Evolutionary conservation across 2,888 invertebrate genomes (phyloP), one percentile per base, ranked within the genome.

Genomic region (Caenorhabditis sp.): DNA sequence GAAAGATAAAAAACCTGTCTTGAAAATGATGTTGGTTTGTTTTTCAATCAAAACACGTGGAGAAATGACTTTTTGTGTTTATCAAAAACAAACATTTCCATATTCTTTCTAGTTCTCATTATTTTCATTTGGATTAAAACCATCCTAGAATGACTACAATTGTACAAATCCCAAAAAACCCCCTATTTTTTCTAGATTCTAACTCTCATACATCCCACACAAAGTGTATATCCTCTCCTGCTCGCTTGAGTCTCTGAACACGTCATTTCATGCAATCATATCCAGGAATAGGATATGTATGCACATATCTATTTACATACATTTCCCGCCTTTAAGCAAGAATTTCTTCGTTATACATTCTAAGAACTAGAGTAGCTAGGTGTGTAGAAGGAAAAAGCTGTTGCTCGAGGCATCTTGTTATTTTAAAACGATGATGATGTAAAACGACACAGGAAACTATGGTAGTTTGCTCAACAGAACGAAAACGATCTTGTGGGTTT

Each of bases 221-320:
- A 37, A 61, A 35, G 37, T 70, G 51, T 53, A 51, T 28, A 47
- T 47, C 56, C 47, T 28, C 53, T 56, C 40, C 22, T n/a, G 40
- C 40, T 44, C 61, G 24, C 15, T 40, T 13, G 40, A 26, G 44
- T 32, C 47, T 58, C 74, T 28, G 24, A 40, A 50, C 68, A 77
- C 76, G 67, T 77, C 76, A 76, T 67, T 60, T 58, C 51, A 68
- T 69, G 74, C 65, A 74, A 74, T 74, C 74, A 74, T 67, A 67
- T 65, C 74, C 74, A 74, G 65, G 74, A 74, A 74, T 74, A 65
- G 74, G 65, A 74, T 65, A 64, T 72, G 72, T 72, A 62, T 35
- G 35, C 50, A 65, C 72, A 44, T 62, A 50, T 35, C 50, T 65
- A 60, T 74, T 74, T 60, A 65, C 72, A 72, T 71, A 64, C 62